phyloP scores from a whole-genome alignment of 2,888 invertebrate species.

The Pristionchus japonicus region DNA sequence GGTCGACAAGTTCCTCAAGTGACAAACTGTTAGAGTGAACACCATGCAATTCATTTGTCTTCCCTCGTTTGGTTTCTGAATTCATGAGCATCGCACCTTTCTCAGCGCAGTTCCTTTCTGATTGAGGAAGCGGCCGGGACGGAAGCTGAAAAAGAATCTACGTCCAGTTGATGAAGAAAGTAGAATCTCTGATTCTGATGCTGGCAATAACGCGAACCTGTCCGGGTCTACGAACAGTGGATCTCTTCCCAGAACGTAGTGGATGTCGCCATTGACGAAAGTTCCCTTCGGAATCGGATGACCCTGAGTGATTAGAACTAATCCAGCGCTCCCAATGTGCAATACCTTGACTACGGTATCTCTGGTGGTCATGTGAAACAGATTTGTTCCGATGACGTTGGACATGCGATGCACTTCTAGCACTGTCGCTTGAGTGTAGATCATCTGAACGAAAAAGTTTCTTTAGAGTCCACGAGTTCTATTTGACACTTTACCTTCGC shows the following conservation, averaged over 20 bases:
- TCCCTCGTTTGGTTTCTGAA: no score
- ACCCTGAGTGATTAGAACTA: background rate
- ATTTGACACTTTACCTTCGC: background rate
- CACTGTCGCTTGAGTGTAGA: background rate
- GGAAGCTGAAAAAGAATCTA: background rate
- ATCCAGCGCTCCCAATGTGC: no score
- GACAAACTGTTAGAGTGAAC: no score
- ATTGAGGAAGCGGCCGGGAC: background rate
- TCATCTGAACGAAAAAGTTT: background rate
- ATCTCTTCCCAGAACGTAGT: background rate
- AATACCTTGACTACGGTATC: background rate
- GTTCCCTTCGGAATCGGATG: background rate
- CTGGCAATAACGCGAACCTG: background rate
- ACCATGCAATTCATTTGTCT: no score
- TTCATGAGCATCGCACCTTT: background rate
- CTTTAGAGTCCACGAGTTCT: no score
- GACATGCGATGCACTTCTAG: background rate
- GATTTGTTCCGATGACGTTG: background rate
- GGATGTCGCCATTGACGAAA: background rate
- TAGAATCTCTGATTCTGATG: background rate
- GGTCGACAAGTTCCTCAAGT: background rate
- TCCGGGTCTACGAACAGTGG: background rate
- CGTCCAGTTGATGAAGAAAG: no score
- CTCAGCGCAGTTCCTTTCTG: background rate
- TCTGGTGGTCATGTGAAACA: background rate